Evolutionary conservation across 1,140 invertebrate genomes (phyloP).

Genomic region (Camponotus floridanus): DNA sequence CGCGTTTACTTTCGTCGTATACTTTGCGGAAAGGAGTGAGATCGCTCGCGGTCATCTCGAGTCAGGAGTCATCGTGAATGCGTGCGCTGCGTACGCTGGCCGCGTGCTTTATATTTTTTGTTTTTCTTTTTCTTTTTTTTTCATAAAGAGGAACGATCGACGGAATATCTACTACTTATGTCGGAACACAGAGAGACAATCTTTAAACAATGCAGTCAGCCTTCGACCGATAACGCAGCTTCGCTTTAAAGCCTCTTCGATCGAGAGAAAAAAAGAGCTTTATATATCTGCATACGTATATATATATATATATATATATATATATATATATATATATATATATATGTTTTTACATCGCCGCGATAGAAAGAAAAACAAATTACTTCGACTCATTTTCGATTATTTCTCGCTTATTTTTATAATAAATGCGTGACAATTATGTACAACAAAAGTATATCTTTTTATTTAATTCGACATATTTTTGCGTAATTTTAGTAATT

Average conservation of each 20-base stretch:
- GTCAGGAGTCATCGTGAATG: slow-evolving; percentile 39
- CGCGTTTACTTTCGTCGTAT: slow-evolving; percentile 67
- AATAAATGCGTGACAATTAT: slow-evolving; percentile 6
- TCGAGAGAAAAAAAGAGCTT: background rate
- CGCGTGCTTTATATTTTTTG: slow-evolving; percentile 44
- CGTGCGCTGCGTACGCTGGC: slow-evolving; percentile 35
- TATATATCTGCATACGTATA: slow-evolving; percentile 19
- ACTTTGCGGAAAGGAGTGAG: slow-evolving; percentile 59
- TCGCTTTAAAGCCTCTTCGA: background rate
- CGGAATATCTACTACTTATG: slow-evolving; percentile 67
- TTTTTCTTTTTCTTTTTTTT: slow-evolving; percentile 48
- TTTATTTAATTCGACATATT: background rate
- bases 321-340: background rate
- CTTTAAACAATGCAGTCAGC: slow-evolving; percentile 68
- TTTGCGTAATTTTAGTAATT: slow-evolving; percentile 11
- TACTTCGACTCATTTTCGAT: slow-evolving; percentile 23
- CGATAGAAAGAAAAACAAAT: background rate
- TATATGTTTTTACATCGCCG: background rate
- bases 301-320: background rate
- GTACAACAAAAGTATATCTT: slow-evolving; percentile 10
- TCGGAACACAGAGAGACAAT: slow-evolving; percentile 75
- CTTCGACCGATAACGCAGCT: slow-evolving; percentile 56
- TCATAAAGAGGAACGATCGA: slow-evolving; percentile 71
- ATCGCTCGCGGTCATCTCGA: slow-evolving; percentile 45
- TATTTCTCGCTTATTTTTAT: slow-evolving; percentile 14